Conservation (phyloP, 2,888 invertebrate species). For the Alsophila aescularia region DNA sequence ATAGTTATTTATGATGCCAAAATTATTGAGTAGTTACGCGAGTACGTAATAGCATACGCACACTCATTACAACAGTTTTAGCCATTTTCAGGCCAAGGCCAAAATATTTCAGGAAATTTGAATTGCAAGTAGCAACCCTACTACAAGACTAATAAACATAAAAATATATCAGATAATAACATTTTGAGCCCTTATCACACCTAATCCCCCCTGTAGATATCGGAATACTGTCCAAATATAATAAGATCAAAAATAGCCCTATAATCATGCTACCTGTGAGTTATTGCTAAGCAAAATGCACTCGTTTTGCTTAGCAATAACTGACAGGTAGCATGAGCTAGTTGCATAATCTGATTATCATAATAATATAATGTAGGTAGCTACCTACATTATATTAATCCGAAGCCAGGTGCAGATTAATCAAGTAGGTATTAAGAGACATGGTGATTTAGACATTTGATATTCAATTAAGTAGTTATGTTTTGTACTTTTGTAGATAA, state of each 20-base stretch:
- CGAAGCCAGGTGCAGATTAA: not conserved
- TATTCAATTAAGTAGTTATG: no score
- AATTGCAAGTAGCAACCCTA: constrained; percentile 24
- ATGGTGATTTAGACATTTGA: no score
- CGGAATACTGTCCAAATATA: constrained; percentile 10
- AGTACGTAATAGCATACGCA: no score
- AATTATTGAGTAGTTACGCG: no score
- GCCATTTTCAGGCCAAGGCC: no score
- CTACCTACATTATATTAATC: not conserved
- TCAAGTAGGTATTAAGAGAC: not conserved
- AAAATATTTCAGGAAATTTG: no score
- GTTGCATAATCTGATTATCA: constrained; percentile 1
- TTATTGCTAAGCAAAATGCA: not conserved
- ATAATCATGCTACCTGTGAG: not conserved
- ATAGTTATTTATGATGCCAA: no score
- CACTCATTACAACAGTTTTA: no score
- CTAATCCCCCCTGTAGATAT: constrained; percentile 23
- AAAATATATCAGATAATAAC: constrained; percentile 26
- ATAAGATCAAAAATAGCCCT: not conserved
- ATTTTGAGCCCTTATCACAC: constrained; percentile 23
- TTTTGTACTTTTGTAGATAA: no score
- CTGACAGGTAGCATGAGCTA: not conserved
- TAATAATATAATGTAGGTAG: not conserved
- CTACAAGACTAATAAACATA: constrained; percentile 19
- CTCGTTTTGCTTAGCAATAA: not conserved